A percentile compares a stretch with the other conserved stretches of the same genome.
Evolutionary conservation across 2,888 invertebrate species (phyloP).

Genomic region (Flexamia atlantica): DNA sequence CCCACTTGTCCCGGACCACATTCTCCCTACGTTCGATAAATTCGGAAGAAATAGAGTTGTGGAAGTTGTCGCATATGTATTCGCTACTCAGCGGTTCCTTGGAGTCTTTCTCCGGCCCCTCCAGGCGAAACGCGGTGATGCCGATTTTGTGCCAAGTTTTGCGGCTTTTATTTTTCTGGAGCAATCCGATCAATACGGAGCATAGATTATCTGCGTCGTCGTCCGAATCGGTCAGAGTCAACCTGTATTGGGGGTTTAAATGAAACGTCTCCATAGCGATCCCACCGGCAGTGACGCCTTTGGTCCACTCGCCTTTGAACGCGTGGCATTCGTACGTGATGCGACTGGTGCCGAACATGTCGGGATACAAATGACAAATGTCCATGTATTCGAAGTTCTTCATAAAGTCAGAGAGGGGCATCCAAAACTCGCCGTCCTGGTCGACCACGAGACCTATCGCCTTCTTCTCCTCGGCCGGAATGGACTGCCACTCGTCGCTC

Average conservation of each 20-base stretch:
- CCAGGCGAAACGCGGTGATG: not conserved
- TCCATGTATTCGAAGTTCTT: not conserved
- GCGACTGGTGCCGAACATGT: not conserved
- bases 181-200: not conserved
- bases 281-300: not conserved
- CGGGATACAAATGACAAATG: not conserved
- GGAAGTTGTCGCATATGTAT: not conserved
- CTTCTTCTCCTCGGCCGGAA: not conserved
- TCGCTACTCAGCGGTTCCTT: not conserved
- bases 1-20: constrained; percentile 1
- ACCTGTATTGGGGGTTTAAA: not conserved
- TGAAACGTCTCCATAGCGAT: not conserved
- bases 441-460: not conserved
- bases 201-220: not conserved
- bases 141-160: constrained; percentile 12
- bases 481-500: not conserved
- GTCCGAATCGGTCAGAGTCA: not conserved
- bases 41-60: not conserved
- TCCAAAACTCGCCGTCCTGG: constrained; percentile 7
- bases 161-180: not conserved
- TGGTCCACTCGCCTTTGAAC: constrained; percentile 1
- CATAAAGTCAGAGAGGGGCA: not conserved
- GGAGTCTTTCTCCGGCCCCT: not conserved
- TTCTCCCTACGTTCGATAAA: not conserved
- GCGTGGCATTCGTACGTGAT: not conserved